Base-by-base conservation (phyloP, 2,797 vertebrate species). In the Australoheros facetus region DNA sequence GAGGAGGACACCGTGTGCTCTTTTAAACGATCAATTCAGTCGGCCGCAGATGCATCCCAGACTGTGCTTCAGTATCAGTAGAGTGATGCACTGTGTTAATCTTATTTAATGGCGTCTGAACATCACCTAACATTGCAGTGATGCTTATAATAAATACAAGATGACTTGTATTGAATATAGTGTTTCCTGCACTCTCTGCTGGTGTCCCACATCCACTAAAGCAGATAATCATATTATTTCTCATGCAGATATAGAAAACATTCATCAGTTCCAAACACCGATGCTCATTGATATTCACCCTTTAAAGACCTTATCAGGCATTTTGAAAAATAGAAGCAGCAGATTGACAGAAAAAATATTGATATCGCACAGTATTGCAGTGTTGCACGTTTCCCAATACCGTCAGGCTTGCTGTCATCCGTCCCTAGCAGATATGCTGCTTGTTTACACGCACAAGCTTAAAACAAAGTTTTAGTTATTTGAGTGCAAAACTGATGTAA, bases 1-100 rank as follows among this genome's bases (percentile, higher is more conserved):
- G 76, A 62, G 58, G 80, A 78, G 81, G 85, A 90, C 90, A 90
- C 76, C 1, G 75, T 90, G 90, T 88, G 81, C 81, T 78, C 62
- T 72, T 37, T 37, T 59, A 77, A 56, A 39, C 30, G 37, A 85
- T 88, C 55, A 5, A 53, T 74, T 51, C 28, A 56, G 71, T 56
- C 56, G 58, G 64, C 19, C 73, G 58, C 79, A 19, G 64, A 76
- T 55, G 16, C 62, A 55, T 64, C 75, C 10, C 56, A 56, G 19
- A 32, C 39, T 7, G 1, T 23, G 19, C n/a, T 21, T 16, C 56
- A 69, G 32, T 19, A 48, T 57, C 48, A 2, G n/a, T 2, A 26
- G 58, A 56, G 14, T 39, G 69, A 51, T 56, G 73, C 71, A 34
- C 21, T 5, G 1, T 26, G 30, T 34, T 48, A 48, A 7, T 48